A percentile compares a stretch with the other conserved stretches of the same genome.
Conservation (phyloP, 2,888 invertebrate species). For the Microdon myrmicae region DNA sequence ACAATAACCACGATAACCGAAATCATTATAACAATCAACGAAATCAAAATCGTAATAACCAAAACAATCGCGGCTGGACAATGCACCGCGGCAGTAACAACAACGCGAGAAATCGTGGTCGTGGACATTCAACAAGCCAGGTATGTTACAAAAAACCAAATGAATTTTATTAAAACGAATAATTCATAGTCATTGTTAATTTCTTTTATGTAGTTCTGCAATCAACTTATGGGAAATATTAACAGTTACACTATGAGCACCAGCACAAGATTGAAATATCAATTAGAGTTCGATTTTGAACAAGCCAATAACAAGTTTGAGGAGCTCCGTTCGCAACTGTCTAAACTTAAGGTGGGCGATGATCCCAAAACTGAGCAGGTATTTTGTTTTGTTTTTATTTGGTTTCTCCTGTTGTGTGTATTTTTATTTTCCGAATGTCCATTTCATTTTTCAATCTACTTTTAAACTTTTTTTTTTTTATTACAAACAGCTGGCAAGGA, state of each 20-base stretch:
- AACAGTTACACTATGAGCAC: slow-evolving; percentile 68
- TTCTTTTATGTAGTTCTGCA: slow-evolving; percentile 58
- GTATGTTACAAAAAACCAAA: slow-evolving; percentile 46
- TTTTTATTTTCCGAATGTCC: neutral
- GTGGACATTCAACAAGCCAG: slow-evolving; percentile 65
- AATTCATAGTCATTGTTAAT: neutral
- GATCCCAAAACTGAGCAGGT: slow-evolving; percentile 68
- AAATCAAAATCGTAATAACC: slow-evolving; percentile 62
- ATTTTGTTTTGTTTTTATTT: slow-evolving; percentile 55
- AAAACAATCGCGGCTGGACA: slow-evolving; percentile 63
- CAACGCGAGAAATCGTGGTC: slow-evolving; percentile 65
- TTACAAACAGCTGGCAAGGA: no score
- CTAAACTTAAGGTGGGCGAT: slow-evolving; percentile 82
- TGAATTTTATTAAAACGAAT: neutral
- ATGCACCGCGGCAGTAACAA: slow-evolving; percentile 63
- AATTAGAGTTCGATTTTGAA: slow-evolving; percentile 98
- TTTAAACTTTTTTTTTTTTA: slow-evolving; percentile 3
- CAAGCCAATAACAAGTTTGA: slow-evolving; percentile 98
- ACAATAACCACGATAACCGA: slow-evolving; percentile 57
- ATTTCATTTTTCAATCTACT: neutral
- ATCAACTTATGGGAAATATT: slow-evolving; percentile 68
- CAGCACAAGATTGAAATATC: slow-evolving; percentile 86
- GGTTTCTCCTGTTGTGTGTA: no score
- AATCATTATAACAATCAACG: slow-evolving; percentile 62
- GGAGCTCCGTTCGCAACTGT: slow-evolving; percentile 85